Conservation (phyloP, 2,113 vertebrate species). For the rat (Rattus norvegicus) region DNA sequence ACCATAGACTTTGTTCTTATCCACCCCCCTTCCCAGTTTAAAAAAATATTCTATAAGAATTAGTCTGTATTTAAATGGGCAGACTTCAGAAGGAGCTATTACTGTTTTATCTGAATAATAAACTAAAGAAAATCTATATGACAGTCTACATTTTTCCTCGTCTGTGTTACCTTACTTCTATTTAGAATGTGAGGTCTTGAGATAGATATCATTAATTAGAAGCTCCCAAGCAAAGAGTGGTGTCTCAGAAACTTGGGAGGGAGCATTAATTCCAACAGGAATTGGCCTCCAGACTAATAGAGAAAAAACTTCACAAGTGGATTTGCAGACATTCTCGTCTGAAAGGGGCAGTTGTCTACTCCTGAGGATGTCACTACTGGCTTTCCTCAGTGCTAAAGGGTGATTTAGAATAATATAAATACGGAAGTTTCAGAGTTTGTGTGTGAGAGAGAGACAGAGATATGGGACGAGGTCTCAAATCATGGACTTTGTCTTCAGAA, state of each 20-base stretch:
- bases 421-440: not conserved
- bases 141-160: not conserved
- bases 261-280: constrained; percentile 29
- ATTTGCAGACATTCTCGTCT: constrained; percentile 40
- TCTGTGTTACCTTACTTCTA: not conserved
- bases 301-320: constrained; percentile 46
- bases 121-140: not conserved
- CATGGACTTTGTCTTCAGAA: constrained; percentile 18
- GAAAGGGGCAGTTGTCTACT: not conserved
- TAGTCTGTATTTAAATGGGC: not conserved
- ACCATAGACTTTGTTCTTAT: not conserved
- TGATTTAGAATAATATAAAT: not conserved
- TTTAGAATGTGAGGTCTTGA: not conserved
- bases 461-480: rapidly evolving
- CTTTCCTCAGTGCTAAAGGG: not conserved
- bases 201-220: rapidly evolving
- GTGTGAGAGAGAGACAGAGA: not conserved
- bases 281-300: constrained; percentile 60
- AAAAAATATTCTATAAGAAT: not conserved
- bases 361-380: not conserved
- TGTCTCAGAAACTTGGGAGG: not conserved
- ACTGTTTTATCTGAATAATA: not conserved
- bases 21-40: not conserved
- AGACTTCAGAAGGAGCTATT: not conserved
- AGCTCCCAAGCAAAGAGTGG: not conserved